These are phyloP conservation scores for Ceryle rudis DNA, from an alignment of 2,797 vertebrate genomes.

Conservation along the genomic window DNA sequence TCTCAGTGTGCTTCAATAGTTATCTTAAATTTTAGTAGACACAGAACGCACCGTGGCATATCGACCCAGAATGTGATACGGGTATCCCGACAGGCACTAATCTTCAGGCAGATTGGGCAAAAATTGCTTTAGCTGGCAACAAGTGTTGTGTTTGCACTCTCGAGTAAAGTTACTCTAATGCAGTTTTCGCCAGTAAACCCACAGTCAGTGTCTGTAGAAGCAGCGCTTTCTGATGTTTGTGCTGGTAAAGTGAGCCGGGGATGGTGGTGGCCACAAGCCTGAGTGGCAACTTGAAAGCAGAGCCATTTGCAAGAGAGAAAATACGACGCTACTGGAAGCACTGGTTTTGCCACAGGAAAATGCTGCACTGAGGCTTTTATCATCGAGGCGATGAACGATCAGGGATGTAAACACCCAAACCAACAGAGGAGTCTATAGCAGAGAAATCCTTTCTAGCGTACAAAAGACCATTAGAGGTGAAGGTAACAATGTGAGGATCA, in stretches of 20 bases:
- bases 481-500: not conserved
- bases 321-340: not conserved
- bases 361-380: not conserved
- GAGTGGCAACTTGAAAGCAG: not conserved
- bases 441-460: not conserved
- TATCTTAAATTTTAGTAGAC: not conserved
- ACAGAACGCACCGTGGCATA: not conserved
- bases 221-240: not conserved
- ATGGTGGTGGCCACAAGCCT: not conserved
- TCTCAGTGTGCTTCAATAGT: not conserved
- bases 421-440: rapidly evolving
- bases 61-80: not conserved
- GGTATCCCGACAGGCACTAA: not conserved
- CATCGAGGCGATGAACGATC: not conserved
- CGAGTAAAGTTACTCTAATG: not conserved
- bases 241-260: not conserved
- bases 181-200: not conserved
- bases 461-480: not conserved
- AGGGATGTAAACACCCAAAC: not conserved
- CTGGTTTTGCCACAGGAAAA: not conserved
- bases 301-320: not conserved
- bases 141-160: not conserved
- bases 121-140: not conserved
- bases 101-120: not conserved
- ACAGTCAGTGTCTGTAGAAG: not conserved